Conservation (phyloP, 2,888 invertebrate species). For the Lithophane socia region DNA sequence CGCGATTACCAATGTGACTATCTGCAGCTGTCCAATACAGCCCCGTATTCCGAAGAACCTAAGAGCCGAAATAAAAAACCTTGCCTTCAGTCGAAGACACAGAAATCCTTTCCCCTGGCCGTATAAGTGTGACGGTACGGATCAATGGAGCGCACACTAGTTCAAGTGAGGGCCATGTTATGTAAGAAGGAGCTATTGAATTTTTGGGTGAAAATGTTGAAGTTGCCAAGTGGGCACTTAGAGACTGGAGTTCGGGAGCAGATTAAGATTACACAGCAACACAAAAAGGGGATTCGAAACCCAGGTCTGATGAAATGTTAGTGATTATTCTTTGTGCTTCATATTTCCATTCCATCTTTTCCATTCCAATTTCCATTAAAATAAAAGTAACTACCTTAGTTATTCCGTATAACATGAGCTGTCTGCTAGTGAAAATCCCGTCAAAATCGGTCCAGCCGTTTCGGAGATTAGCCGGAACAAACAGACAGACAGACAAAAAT, state of each 20-base stretch:
- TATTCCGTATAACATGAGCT: no score
- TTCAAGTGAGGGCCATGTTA: conserved; percentile 41
- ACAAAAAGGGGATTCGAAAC: not conserved
- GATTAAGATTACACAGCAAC: not conserved
- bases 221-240: not conserved
- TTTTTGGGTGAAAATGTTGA: not conserved
- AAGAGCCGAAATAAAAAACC: conserved; percentile 41
- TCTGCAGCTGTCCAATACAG: conserved; percentile 19
- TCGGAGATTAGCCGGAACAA: no score
- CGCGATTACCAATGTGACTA: not conserved
- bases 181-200: conserved; percentile 19
- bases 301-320: no score
- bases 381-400: no score
- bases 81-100: conserved; percentile 48
- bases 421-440: no score
- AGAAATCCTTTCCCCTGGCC: conserved; percentile 59
- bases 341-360: no score
- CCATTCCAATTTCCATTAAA: no score
- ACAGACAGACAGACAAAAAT: no score
- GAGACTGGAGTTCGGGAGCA: not conserved
- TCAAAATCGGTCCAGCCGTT: no score
- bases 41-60: conserved; percentile 1
- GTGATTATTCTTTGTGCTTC: no score
- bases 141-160: conserved; percentile 57
- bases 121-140: conserved; percentile 55